phyloP scores from a whole-genome alignment of 23 tunicate species.

The Diplosoma virens region DNA sequence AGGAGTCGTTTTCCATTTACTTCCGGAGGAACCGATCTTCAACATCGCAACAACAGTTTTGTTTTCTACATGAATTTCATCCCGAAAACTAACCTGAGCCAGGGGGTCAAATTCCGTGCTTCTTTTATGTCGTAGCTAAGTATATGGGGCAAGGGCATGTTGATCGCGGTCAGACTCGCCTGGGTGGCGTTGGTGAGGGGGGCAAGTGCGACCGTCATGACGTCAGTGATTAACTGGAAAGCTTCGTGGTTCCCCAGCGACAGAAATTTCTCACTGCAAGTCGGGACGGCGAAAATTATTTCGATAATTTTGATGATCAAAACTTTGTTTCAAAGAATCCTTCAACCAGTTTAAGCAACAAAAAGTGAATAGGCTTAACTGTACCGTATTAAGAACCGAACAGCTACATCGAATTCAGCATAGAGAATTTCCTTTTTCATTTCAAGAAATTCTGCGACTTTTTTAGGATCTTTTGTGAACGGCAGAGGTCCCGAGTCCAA shows the following conservation, averaged over 20 bases:
- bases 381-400: conserved; percentile 53
- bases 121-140: conserved; percentile 3
- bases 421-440: conserved; percentile 47
- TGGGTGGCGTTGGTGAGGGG: conserved; percentile 19
- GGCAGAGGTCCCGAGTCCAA: conserved; percentile 33
- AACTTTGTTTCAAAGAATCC: neutral
- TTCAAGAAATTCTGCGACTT: conserved; percentile 65
- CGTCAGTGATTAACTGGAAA: conserved; percentile 32
- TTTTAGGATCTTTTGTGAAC: conserved; percentile 39
- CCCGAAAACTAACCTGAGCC: conserved; percentile 80
- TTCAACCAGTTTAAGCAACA: neutral
- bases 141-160: conserved; percentile 47
- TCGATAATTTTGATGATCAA: neutral
- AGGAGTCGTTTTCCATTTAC: too few relatives aligned
- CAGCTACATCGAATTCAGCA: conserved; percentile 64
- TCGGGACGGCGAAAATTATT: neutral
- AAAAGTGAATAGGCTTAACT: neutral
- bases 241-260: conserved; percentile 38
- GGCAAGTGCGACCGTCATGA: conserved; percentile 47
- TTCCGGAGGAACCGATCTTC: too few relatives aligned
- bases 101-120: conserved; percentile 44
- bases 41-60: too few relatives aligned
- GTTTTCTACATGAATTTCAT: too few relatives aligned
- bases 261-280: conserved; percentile 48
- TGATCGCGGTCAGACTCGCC: conserved; percentile 24